phyloP scores from a whole-genome alignment of 1,140 invertebrate species.

The Gonioctena quinquepunctata region DNA sequence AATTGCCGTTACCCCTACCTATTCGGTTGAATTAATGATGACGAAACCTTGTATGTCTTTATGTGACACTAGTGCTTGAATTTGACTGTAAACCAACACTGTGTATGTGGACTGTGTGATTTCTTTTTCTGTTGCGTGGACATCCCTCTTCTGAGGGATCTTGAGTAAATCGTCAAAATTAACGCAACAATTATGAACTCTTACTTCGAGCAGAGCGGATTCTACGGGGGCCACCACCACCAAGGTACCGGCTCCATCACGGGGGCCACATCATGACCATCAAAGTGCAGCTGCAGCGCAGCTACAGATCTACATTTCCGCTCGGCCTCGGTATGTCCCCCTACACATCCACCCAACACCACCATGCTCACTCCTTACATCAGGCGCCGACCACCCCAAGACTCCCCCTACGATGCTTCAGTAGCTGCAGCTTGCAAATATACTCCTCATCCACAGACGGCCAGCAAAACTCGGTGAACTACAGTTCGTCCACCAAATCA shows the following conservation, averaged over 20 bases:
- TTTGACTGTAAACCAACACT: constrained; percentile 16
- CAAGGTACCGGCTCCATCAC: constrained; percentile 67
- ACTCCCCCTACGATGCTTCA: constrained; percentile 86
- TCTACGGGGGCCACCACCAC: constrained; percentile 87
- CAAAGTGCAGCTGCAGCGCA: constrained; percentile 68
- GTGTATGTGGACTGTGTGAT: constrained; percentile 25
- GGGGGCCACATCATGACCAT: constrained; percentile 68
- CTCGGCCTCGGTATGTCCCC: constrained; percentile 83
- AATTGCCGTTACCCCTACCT: constrained; percentile 13
- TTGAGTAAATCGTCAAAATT: constrained; percentile 46
- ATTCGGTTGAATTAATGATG: constrained; percentile 20
- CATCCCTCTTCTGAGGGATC: constrained; percentile 42
- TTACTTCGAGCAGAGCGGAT: constrained; percentile 92
- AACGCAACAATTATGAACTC: constrained; percentile 79
- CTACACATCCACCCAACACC: constrained; percentile 73
- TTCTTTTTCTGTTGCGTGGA: constrained; percentile 28
- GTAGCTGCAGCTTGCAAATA: constrained; percentile 85
- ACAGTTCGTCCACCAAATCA: constrained; percentile 59
- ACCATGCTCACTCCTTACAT: constrained; percentile 78
- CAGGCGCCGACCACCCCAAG: constrained; percentile 80
- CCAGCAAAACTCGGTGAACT: constrained; percentile 64
- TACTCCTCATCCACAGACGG: constrained; percentile 72
- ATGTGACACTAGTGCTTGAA: constrained; percentile 25
- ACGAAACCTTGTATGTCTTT: constrained; percentile 15
- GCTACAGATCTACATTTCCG: constrained; percentile 82